Base-by-base conservation (phyloP, 2,113 vertebrate species). In the Microtus oregoni region DNA sequence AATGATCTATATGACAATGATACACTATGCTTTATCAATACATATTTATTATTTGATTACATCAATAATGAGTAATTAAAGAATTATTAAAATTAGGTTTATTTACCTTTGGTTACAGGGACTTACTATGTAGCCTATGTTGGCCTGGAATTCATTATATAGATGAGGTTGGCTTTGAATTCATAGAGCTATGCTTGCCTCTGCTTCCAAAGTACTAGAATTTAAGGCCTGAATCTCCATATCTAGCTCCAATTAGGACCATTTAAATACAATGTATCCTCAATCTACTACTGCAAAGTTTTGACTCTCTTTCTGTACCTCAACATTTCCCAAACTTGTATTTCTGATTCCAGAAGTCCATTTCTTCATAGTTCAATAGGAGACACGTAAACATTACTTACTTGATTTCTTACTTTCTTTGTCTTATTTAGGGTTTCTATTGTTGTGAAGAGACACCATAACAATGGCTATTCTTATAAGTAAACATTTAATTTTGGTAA, bases 51-150 rank as follows among this genome's bases (percentile, higher is more conserved):
- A 50, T 24, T 93, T 82, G 55, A 91, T 38, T 58, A 6, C 72
- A 52, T 28, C n/a, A 86, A 32, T 58, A 72, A 91, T 75, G 78
- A 94, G 61, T 88, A 78, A 68, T 92, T 91, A 91, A 24, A 47
- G 17, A 55, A 26, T 58, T 94, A 24, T 20, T 75, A 55, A 89
- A 87, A 70, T 76, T 52, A 58, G 55, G 17, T 67, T 35, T 38
- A 76, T n/a, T 65, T 81, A 7, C 10, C 61, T 24, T 82, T 26
- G 32, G 32, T 10, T 13, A 58, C 6, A 7, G 5, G 12, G 22
- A 26, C 52, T 82, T 55, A 82, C 20, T 26, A 26, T 26, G 14
- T 58, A 38, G 55, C 55, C 55, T 20, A 19, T 19, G 17, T 19
- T 58, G 55, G 55, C 17, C 17, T 58, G 55, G 17, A 58, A 58